These are phyloP conservation scores for Leptopilina syphax DNA, from an alignment of 2,888 invertebrate species.

Conservation along the genomic window DNA sequence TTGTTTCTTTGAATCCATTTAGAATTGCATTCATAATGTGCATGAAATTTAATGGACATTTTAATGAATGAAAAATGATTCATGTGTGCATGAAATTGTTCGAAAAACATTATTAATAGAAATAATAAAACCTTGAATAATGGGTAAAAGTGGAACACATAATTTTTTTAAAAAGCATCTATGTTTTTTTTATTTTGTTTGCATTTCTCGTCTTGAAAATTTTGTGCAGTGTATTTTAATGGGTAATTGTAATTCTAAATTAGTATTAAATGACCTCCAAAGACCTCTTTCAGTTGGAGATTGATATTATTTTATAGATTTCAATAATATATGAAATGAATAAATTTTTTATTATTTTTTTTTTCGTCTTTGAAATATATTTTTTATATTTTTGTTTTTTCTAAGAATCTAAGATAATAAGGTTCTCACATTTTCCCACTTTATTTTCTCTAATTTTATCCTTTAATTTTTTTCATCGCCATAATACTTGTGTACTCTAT, in stretches of 20 bases:
- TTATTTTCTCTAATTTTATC: no score
- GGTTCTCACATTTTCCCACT: no score
- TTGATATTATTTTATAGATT: no score
- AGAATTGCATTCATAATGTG: not conserved
- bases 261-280: not conserved
- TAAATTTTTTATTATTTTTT: no score
- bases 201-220: not conserved
- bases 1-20: constrained; percentile 12
- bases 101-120: not conserved
- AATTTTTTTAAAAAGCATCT: not conserved
- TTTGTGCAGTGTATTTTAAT: constrained; percentile 1
- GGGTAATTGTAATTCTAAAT: constrained; percentile 8
- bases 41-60: not conserved
- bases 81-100: not conserved
- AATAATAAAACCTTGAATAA: not conserved
- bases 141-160: not conserved
- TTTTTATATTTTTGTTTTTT: no score
- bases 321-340: no score
- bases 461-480: no score
- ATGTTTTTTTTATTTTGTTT: not conserved
- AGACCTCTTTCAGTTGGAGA: not conserved
- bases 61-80: constrained; percentile 6
- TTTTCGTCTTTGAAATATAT: no score
- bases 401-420: no score
- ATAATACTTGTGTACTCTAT: no score